Percentiles rank a stretch among this genome's conserved stretches.
Evolutionary conservation across 1,140 invertebrate species (phyloP).

Genomic region (Drosophila sulfurigaster): DNA sequence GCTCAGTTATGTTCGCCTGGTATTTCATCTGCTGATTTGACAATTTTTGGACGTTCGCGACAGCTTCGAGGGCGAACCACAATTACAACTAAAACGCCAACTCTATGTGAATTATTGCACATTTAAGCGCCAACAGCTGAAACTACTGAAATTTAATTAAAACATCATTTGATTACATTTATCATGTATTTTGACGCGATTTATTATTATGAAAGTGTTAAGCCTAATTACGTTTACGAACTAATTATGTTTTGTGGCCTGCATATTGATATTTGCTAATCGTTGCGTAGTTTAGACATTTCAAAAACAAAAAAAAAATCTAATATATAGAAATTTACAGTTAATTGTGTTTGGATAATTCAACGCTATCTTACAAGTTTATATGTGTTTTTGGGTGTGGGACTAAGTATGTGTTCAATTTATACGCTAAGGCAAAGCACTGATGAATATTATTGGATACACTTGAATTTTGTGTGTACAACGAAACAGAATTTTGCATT

Average conservation of each 20-base stretch:
- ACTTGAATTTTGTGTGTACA: constrained; percentile 13
- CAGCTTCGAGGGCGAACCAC: no score
- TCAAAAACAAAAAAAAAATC: background rate
- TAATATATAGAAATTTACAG: constrained; percentile 9
- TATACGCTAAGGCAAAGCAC: constrained; percentile 4
- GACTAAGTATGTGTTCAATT: background rate
- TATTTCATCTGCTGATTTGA: no score
- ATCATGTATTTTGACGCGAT: constrained; percentile 8
- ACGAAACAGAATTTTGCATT: background rate
- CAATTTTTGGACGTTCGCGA: no score
- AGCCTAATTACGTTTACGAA: constrained; percentile 16
- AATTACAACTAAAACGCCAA: no score
- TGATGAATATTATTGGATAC: constrained; percentile 6
- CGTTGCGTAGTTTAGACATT: background rate
- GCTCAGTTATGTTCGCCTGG: no score
- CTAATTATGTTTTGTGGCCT: constrained; percentile 24
- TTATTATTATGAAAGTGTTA: constrained; percentile 23
- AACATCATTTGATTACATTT: constrained; percentile 4
- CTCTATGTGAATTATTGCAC: no score
- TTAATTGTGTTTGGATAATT: background rate
- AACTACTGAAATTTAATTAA: background rate
- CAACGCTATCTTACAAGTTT: constrained; percentile 1
- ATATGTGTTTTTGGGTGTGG: background rate
- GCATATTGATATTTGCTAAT: background rate
- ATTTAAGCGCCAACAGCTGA: background rate